A percentile compares a stretch with the other conserved stretches of the same genome.
Evolutionary conservation across 2,888 invertebrate genomes (phyloP).

Genomic region (Aricia artaxerxes): DNA sequence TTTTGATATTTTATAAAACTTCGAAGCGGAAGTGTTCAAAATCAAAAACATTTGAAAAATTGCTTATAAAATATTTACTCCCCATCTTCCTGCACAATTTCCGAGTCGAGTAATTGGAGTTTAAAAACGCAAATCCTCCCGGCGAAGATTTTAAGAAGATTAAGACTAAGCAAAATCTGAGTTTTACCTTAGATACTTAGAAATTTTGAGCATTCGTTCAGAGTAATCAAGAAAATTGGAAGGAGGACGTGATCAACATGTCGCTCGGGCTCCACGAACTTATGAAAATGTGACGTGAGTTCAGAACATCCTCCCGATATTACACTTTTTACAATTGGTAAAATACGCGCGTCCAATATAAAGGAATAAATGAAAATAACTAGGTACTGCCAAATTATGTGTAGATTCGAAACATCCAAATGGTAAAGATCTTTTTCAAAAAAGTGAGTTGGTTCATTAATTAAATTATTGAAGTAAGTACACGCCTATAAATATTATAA

Average conservation of each 20-base stretch:
- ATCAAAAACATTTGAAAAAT: conserved; percentile 22
- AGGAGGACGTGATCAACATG: conserved; percentile 34
- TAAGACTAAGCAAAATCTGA: conserved; percentile 40
- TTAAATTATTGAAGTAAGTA: no score
- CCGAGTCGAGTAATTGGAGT: conserved; percentile 27
- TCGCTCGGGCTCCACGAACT: conserved; percentile 31
- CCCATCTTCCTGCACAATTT: conserved; percentile 23
- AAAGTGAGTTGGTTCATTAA: no score
- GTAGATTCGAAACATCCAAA: no score
- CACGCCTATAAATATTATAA: no score
- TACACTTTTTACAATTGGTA: not conserved
- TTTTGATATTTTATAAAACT: not conserved
- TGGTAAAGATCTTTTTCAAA: no score
- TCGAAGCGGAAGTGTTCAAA: conserved; percentile 1
- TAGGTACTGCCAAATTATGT: not conserved
- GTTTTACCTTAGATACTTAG: conserved; percentile 39
- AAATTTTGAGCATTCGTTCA: conserved; percentile 41
- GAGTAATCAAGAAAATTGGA: conserved; percentile 44
- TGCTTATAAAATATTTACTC: conserved; percentile 27
- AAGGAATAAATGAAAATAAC: not conserved
- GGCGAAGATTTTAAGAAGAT: conserved; percentile 39
- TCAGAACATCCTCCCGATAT: not conserved
- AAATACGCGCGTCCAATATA: not conserved
- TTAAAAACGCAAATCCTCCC: conserved; percentile 26
- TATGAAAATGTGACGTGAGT: conserved; percentile 15